phyloP scores from a whole-genome alignment of 2,113 vertebrate genomes.

The Sebastes fasciatus region DNA sequence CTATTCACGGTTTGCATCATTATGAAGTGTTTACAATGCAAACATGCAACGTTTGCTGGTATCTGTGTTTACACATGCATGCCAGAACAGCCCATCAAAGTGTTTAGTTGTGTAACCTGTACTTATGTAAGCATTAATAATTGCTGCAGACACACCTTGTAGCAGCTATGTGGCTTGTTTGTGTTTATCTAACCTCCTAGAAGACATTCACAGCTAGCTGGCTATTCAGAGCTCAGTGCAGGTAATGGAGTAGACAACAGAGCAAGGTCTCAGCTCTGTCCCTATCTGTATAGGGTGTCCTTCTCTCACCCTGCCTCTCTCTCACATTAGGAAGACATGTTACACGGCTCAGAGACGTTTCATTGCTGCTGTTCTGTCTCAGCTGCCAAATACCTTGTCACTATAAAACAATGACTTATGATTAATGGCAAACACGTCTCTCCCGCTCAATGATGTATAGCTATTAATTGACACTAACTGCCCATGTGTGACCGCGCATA shows the following conservation, averaged over 20 bases:
- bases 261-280: not conserved
- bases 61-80: conserved; percentile 16
- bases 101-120: conserved; percentile 30
- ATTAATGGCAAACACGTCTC: conserved; percentile 66
- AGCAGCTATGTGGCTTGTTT: conserved; percentile 11
- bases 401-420: conserved; percentile 74
- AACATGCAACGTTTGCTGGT: conserved; percentile 13
- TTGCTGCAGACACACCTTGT: conserved; percentile 12
- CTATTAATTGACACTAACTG: conserved; percentile 75
- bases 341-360: conserved; percentile 54
- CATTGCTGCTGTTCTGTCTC: conserved; percentile 63
- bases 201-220: not conserved
- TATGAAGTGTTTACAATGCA: conserved; percentile 11
- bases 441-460: conserved; percentile 52
- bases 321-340: conserved; percentile 46
- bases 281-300: conserved; percentile 22
- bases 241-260: conserved; percentile 8
- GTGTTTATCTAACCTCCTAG: conserved; percentile 37
- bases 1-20: conserved; percentile 12
- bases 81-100: conserved; percentile 4
- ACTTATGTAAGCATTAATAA: conserved; percentile 31
- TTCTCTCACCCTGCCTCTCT: not conserved
- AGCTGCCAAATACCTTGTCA: conserved; percentile 70
- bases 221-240: not conserved
- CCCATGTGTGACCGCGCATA: conserved; percentile 60